A percentile compares a stretch with the other conserved stretches of the same genome.
Evolutionary conservation across 2,797 vertebrate species (phyloP).

Genomic region (Thunnus albacares): DNA sequence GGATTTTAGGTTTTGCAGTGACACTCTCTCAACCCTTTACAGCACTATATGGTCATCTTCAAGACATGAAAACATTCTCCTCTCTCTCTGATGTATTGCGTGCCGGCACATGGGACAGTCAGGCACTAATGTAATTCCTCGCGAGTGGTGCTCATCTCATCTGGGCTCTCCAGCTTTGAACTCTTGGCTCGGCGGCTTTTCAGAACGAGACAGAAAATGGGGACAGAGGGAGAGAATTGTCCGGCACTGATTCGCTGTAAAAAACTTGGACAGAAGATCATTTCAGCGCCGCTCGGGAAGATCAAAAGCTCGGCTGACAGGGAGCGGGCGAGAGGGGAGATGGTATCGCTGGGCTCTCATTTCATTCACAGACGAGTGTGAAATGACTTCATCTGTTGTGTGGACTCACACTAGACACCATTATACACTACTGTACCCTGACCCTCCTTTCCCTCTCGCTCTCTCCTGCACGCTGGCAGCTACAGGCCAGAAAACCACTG

Average conservation of each 20-base stretch:
- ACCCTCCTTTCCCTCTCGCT: conserved; percentile 65
- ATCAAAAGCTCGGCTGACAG: conserved; percentile 81
- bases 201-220: conserved; percentile 76
- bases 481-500: conserved; percentile 56
- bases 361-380: conserved; percentile 84
- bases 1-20: conserved; percentile 36
- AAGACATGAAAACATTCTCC: conserved; percentile 64
- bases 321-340: conserved; percentile 71
- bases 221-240: conserved; percentile 81
- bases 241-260: conserved; percentile 82
- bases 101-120: conserved; percentile 63
- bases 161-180: conserved; percentile 81
- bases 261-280: conserved; percentile 81
- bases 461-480: conserved; percentile 45
- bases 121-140: conserved; percentile 79
- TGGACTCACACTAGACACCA: conserved; percentile 76
- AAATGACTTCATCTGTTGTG: conserved; percentile 85
- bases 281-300: conserved; percentile 77
- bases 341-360: conserved; percentile 79
- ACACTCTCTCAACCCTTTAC: conserved; percentile 43
- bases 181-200: conserved; percentile 73
- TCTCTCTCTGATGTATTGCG: conserved; percentile 66
- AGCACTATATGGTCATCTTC: conserved; percentile 48
- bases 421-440: conserved; percentile 76
- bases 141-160: conserved; percentile 78